These are phyloP conservation scores for Brachypteracias leptosomus DNA, from an alignment of 2,113 vertebrate species.

Conservation along the genomic window DNA sequence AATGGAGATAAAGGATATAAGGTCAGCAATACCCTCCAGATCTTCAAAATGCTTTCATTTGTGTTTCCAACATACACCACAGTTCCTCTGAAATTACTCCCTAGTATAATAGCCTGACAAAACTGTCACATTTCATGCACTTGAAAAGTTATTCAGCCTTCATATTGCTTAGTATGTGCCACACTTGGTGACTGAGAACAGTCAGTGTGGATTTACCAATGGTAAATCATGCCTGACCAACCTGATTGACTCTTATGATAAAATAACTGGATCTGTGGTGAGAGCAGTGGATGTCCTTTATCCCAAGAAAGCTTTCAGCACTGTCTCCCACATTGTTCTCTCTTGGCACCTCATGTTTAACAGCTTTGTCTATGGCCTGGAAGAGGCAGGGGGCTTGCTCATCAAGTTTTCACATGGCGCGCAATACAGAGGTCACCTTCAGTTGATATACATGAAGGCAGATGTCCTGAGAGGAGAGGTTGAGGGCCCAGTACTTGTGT, in stretches of 20 bases:
- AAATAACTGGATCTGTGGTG: not conserved
- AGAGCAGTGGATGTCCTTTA: not conserved
- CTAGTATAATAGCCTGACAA: not conserved
- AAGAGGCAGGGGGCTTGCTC: not conserved
- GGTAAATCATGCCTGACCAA: not conserved
- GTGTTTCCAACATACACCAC: not conserved
- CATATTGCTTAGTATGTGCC: not conserved
- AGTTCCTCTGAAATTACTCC: not conserved
- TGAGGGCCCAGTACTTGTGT: not conserved
- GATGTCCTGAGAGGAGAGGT: not conserved
- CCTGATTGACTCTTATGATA: not conserved
- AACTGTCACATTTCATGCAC: not conserved
- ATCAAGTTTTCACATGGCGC: not conserved
- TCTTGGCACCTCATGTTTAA: not conserved
- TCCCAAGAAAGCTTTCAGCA: not conserved
- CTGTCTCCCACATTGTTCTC: not conserved
- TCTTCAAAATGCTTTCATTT: not conserved
- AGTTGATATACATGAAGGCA: not conserved
- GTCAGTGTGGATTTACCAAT: not conserved
- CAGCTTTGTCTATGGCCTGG: not conserved
- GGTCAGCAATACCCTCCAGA: not conserved
- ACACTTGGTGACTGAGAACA: not conserved
- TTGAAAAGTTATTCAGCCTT: slow-evolving; percentile 2
- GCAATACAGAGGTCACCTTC: not conserved
- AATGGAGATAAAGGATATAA: not conserved